These are phyloP conservation scores for Trichomycterus rosablanca DNA, from an alignment of 2,113 vertebrate species.

Conservation along the genomic window DNA sequence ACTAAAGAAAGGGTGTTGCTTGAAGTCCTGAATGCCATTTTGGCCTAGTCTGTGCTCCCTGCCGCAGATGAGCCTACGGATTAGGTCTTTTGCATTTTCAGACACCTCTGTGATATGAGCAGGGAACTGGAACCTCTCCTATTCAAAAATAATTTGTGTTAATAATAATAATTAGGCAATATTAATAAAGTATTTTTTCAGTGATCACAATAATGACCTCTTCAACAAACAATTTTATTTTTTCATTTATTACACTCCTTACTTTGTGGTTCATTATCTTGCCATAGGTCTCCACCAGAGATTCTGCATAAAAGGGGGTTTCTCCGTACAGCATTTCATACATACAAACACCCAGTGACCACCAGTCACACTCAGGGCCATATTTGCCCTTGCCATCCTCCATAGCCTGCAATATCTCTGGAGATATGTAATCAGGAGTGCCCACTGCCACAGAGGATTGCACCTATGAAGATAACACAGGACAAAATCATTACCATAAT, in stretches of 20 bases:
- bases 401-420: constrained; percentile 99
- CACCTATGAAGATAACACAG: constrained; percentile 66
- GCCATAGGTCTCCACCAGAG: constrained; percentile 97
- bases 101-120: constrained; percentile 87
- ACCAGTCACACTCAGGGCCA: constrained; percentile 98
- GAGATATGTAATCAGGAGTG: constrained; percentile 97
- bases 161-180: neutral
- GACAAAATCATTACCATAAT: neutral
- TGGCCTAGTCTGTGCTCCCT: constrained; percentile 95
- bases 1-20: constrained; percentile 89
- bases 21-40: constrained; percentile 95
- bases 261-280: constrained; percentile 99
- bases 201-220: too few species aligned
- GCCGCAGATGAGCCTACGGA: constrained; percentile 92
- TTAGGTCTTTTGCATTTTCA: constrained; percentile 93
- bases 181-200: neutral
- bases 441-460: constrained; percentile 98
- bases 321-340: constrained; percentile 99
- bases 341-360: constrained; percentile 98
- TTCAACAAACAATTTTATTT: too few species aligned
- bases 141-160: neutral
- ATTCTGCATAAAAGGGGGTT: constrained; percentile 98
- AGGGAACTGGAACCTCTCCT: constrained; percentile 98
- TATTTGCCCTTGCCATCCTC: constrained; percentile 98
- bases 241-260: constrained; percentile 44